Evolutionary conservation across 2,797 vertebrate species (phyloP).

Genomic region (Lacerta agilis): DNA sequence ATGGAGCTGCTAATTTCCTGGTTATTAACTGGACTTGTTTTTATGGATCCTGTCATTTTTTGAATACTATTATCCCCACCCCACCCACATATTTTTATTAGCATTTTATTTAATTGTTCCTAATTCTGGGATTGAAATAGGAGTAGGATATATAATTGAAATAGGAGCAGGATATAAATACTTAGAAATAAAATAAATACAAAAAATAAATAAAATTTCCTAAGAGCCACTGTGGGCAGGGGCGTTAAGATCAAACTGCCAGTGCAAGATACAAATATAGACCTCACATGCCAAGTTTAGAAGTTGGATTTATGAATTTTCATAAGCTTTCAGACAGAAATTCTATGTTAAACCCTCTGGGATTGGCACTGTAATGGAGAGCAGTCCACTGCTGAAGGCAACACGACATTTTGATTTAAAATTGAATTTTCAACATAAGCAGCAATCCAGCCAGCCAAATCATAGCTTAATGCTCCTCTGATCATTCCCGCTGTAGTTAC

Average conservation of each 20-base stretch:
- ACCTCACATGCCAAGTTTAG: neutral
- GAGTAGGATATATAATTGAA: too few relatives aligned
- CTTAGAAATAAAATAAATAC: too few relatives aligned
- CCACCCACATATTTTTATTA: too few relatives aligned
- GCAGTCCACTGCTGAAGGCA: neutral
- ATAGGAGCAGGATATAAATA: too few relatives aligned
- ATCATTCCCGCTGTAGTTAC: slow-evolving; percentile 2
- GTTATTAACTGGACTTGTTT: too few relatives aligned
- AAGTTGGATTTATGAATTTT: slow-evolving; percentile 2
- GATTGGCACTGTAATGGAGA: slow-evolving; percentile 10
- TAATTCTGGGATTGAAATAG: too few relatives aligned
- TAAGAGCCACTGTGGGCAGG: neutral
- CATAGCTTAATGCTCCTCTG: slow-evolving; percentile 15
- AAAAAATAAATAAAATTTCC: too few relatives aligned
- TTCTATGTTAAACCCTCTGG: neutral
- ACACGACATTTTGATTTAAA: slow-evolving; percentile 19
- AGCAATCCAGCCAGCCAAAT: slow-evolving; percentile 20
- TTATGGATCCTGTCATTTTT: too few relatives aligned
- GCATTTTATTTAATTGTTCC: too few relatives aligned
- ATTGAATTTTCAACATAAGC: slow-evolving; percentile 36
- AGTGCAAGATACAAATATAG: neutral
- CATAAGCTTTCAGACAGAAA: neutral
- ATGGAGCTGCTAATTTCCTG: too few relatives aligned
- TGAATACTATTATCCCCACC: too few relatives aligned
- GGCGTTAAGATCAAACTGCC: neutral